Conservation (phyloP, 2,888 invertebrate genomes). For the Nomada fucata region DNA sequence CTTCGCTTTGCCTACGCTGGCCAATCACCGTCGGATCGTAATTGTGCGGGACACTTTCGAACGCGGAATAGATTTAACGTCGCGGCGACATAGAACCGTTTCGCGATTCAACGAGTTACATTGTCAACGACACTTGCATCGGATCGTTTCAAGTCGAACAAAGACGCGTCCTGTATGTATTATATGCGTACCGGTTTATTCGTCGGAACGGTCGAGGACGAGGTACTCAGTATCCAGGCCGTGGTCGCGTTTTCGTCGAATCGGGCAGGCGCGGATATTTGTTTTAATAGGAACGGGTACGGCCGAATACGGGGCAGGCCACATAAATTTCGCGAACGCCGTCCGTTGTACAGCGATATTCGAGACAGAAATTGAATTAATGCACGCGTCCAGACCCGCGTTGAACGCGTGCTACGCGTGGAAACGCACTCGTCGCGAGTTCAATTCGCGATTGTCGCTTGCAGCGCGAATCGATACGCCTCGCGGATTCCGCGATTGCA, state of each 20-base stretch:
- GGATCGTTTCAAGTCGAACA: neutral
- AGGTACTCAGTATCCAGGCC: slow-evolving; percentile 28
- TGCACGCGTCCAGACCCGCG: slow-evolving; percentile 14
- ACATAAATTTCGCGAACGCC: slow-evolving; percentile 21
- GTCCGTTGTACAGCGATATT: slow-evolving; percentile 20
- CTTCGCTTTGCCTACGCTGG: too few species aligned
- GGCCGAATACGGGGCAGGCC: neutral
- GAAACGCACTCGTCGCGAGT: neutral
- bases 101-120: too few species aligned
- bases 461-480: slow-evolving; percentile 3
- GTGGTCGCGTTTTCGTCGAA: slow-evolving; percentile 40
- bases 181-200: neutral
- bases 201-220: slow-evolving; percentile 5
- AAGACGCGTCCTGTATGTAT: neutral
- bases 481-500: neutral
- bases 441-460: slow-evolving; percentile 25
- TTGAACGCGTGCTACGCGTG: slow-evolving; percentile 22
- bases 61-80: too few species aligned
- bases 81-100: too few species aligned
- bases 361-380: slow-evolving; percentile 45
- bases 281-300: slow-evolving; percentile 36
- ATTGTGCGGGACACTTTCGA: too few species aligned
- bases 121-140: neutral
- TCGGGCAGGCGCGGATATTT: slow-evolving; percentile 16
- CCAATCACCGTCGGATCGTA: too few species aligned